A percentile compares a stretch with the other conserved stretches of the same genome.
These are phyloP conservation scores for Cotesia vestalis DNA, from an alignment of 1,140 invertebrate species.

Conservation along the genomic window DNA sequence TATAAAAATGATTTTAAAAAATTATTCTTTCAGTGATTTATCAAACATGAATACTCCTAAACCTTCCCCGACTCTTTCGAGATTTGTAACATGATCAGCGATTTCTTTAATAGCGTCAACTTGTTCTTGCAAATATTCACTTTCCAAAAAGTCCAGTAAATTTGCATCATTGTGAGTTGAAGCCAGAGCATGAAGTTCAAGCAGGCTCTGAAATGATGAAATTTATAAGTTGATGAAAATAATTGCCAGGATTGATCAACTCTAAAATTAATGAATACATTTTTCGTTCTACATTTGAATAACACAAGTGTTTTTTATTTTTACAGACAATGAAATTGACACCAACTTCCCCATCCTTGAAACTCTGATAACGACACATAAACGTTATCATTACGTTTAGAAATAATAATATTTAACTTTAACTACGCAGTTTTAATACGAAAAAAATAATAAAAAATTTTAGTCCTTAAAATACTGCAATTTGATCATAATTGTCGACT, in stretches of 20 bases:
- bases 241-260: not conserved
- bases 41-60: conserved; percentile 81
- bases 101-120: conserved; percentile 81
- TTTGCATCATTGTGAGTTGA: conserved; percentile 74
- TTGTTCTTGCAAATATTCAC: conserved; percentile 78
- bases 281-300: no score
- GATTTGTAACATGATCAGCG: conserved; percentile 75
- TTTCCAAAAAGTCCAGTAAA: conserved; percentile 77
- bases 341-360: no score
- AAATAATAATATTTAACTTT: no score
- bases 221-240: conserved; percentile 1
- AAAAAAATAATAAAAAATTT: no score
- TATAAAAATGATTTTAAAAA: no score
- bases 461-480: no score
- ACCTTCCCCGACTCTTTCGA: conserved; percentile 76
- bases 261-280: not conserved
- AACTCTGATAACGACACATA: no score
- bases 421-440: no score
- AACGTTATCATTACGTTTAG: no score
- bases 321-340: no score
- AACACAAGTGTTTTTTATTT: no score
- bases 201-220: conserved; percentile 67
- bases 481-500: not conserved
- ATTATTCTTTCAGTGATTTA: conserved; percentile 66
- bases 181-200: conserved; percentile 75